phyloP scores from a whole-genome alignment of 2,113 vertebrate species.

The Erinaceus europaeus region DNA sequence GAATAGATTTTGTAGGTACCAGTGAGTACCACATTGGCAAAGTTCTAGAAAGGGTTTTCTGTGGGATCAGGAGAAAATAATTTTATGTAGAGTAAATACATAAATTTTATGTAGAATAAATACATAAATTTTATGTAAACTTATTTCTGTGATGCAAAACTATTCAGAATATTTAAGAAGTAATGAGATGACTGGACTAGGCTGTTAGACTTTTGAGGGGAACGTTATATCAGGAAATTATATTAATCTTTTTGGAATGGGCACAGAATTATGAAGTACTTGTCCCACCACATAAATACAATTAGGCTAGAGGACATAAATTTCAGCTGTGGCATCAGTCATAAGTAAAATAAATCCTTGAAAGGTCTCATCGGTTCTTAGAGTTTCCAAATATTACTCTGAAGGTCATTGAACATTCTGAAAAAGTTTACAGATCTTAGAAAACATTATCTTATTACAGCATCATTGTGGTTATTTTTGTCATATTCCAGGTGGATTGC shows the following conservation, averaged over 20 bases:
- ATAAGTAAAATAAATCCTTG: background rate
- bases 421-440: background rate
- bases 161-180: background rate
- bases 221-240: too few relatives aligned
- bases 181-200: background rate
- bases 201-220: background rate
- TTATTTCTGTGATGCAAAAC: background rate
- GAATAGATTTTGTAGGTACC: background rate
- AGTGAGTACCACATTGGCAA: background rate
- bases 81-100: background rate
- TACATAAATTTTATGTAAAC: background rate
- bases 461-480: background rate
- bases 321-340: background rate
- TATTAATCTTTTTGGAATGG: background rate
- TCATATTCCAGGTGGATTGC: constrained; percentile 82
- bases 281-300: background rate
- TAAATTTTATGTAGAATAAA: background rate
- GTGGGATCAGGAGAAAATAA: background rate
- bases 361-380: background rate
- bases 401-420: background rate
- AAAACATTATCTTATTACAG: background rate
- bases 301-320: background rate
- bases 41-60: background rate
- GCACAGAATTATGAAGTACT: background rate
- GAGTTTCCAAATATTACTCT: background rate